Evolutionary conservation across 1,140 invertebrate species (phyloP).

Genomic region (Camponotus pennsylvanicus): DNA sequence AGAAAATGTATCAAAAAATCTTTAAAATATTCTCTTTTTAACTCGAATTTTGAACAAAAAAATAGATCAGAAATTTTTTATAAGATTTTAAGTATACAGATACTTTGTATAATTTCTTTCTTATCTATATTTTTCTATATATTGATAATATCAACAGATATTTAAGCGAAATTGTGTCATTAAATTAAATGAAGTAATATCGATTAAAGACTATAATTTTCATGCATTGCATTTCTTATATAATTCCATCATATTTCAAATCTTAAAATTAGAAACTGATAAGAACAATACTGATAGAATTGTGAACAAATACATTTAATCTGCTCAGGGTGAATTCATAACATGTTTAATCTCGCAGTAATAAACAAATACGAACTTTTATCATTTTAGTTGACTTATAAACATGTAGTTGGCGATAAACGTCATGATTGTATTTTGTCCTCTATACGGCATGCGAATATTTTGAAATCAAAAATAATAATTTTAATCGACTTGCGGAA

Average conservation of each 20-base stretch:
- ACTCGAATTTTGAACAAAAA: no score
- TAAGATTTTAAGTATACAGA: no score
- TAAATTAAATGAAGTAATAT: neutral
- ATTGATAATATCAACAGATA: neutral
- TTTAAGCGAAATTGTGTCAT: neutral
- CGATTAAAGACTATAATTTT: neutral
- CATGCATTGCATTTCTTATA: no score
- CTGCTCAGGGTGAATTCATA: neutral
- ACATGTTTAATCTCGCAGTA: neutral
- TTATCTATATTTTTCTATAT: neutral
- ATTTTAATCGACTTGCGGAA: neutral
- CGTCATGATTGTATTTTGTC: neutral
- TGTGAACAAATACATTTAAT: neutral
- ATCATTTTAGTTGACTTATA: neutral
- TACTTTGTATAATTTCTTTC: neutral
- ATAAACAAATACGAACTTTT: neutral
- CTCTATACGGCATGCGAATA: neutral
- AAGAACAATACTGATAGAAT: no score
- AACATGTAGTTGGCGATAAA: neutral
- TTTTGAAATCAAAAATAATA: neutral
- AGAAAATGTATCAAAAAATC: no score
- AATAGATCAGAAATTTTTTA: no score
- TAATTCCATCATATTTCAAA: no score
- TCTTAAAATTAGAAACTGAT: no score
- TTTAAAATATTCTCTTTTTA: no score